These are phyloP conservation scores for Hymenochirus boettgeri DNA, from an alignment of 2,113 vertebrate genomes.

Conservation along the genomic window DNA sequence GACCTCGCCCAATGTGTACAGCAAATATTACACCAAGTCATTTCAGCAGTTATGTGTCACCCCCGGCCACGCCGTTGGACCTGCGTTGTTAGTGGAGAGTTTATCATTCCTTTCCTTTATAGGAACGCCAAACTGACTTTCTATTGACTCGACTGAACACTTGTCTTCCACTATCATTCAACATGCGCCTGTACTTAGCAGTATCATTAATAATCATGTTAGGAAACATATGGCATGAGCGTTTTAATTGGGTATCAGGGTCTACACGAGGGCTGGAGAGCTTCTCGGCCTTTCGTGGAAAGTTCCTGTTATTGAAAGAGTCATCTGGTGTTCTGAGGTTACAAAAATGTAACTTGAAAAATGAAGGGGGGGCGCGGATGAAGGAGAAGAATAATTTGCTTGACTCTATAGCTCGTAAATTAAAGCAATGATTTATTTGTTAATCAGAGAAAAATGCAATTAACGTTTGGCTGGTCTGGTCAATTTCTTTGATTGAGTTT, in stretches of 20 bases:
- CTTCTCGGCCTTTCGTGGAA: constrained; percentile 20
- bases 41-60: accelerated
- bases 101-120: not conserved
- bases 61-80: accelerated
- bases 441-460: constrained; percentile 60
- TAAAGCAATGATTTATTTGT: constrained; percentile 61
- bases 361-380: not conserved
- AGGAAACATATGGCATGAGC: constrained; percentile 20
- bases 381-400: constrained; percentile 42
- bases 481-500: constrained; percentile 76
- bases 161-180: constrained; percentile 12
- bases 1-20: constrained; percentile 4
- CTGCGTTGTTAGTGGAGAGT: not conserved
- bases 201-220: constrained; percentile 30
- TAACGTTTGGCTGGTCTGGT: constrained; percentile 57
- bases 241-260: not conserved
- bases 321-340: not conserved
- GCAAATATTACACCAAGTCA: not conserved
- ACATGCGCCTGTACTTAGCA: constrained; percentile 36
- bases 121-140: constrained; percentile 5
- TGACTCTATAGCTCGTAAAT: constrained; percentile 55
- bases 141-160: not conserved
- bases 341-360: constrained; percentile 6
- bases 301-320: constrained; percentile 26
- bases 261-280: not conserved